These are phyloP conservation scores for Maniola hyperantus DNA, from an alignment of 2,888 invertebrate species.

Conservation along the genomic window DNA sequence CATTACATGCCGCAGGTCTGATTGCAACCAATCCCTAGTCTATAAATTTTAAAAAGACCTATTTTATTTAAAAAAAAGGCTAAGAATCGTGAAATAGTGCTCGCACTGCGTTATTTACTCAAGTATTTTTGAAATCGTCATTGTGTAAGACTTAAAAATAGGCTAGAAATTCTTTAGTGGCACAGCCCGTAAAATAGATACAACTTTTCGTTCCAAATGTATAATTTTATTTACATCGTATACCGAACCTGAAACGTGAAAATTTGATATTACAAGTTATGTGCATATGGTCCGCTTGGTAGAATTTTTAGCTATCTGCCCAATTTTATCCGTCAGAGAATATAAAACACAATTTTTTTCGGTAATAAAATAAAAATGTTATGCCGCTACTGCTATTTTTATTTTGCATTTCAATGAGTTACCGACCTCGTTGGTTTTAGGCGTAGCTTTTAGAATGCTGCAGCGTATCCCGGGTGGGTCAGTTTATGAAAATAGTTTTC, in stretches of 20 bases:
- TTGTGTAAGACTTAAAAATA: not conserved
- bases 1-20: no score
- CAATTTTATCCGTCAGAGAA: constrained; percentile 23
- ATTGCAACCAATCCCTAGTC: no score
- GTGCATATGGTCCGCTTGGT: constrained; percentile 19
- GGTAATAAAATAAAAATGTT: constrained; percentile 18
- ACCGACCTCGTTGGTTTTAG: constrained; percentile 1
- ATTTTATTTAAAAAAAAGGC: no score
- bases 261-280: constrained; percentile 29
- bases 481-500: not conserved
- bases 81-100: not conserved
- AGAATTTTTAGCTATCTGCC: constrained; percentile 21
- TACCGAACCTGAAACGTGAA: constrained; percentile 28
- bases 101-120: not conserved
- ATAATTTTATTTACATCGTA: constrained; percentile 31
- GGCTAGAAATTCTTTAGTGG: constrained; percentile 54
- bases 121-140: no score
- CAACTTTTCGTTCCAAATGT: constrained; percentile 33
- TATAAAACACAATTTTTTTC: constrained; percentile 16
- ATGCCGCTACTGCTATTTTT: constrained; percentile 6
- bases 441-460: constrained; percentile 6
- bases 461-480: not conserved
- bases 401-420: constrained; percentile 5
- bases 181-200: constrained; percentile 38
- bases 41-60: no score